Evolutionary conservation across 2,797 vertebrate genomes (phyloP).

Genomic region (Anguilla obscura): DNA sequence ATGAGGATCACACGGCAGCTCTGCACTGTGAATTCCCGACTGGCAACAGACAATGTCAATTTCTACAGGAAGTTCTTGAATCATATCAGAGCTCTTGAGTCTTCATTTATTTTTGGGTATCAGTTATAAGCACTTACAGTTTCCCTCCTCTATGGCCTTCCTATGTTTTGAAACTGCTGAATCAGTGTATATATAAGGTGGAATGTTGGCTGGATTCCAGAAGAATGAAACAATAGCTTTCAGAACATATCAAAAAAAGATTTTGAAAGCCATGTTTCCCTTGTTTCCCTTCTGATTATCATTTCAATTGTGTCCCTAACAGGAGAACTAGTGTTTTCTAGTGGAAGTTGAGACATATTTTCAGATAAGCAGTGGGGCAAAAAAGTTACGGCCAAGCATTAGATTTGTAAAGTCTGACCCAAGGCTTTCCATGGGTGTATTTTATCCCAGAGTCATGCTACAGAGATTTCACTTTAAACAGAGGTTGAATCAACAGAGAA

Average conservation of each 20-base stretch:
- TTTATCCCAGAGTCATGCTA: not conserved
- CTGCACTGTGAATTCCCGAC: not conserved
- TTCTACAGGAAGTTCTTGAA: not conserved
- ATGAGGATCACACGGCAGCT: not conserved
- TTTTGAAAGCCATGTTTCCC: not conserved
- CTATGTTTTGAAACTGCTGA: not conserved
- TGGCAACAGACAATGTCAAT: not conserved
- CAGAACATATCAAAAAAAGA: not conserved
- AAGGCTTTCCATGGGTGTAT: not conserved
- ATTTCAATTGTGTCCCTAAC: not conserved
- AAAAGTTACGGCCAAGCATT: not conserved
- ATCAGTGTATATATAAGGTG: not conserved
- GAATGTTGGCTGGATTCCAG: not conserved
- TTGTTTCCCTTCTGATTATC: not conserved
- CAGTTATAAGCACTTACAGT: not conserved
- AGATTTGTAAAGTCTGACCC: not conserved
- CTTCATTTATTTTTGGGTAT: not conserved
- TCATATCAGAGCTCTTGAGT: not conserved
- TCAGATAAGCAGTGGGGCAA: not conserved
- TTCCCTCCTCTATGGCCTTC: not conserved
- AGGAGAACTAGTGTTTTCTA: not conserved
- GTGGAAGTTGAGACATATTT: not conserved
- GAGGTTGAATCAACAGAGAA: not conserved
- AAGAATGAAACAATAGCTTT: not conserved
- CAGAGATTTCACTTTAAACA: not conserved